Base-by-base conservation (phyloP, 2,113 vertebrate genomes). In the Colius striatus region DNA sequence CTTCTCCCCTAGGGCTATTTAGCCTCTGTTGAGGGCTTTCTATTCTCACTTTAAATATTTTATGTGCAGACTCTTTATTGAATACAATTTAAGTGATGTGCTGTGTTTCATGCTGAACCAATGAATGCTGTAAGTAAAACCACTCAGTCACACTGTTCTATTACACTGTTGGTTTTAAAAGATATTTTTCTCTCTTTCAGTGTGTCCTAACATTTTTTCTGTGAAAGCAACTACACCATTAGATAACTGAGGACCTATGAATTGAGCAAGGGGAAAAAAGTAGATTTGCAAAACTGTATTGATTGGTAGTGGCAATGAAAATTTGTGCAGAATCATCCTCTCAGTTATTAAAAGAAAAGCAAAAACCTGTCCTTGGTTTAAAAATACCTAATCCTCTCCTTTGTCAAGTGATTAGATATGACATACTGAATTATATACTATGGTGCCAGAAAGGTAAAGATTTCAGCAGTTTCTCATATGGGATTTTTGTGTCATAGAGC, bases 21-120 rank as follows among this genome's bases (percentile, higher is more conserved):
- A 87, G 77, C 48, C 84, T 92, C 65, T 55, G 15, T 77, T 81
- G 45, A 92, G 66, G 57, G 48, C 19, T 81, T 87, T 91, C 54
- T 94, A 12, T 29, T 83, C 75, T 85, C 26, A 76, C 16, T 66
- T 83, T 91, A 92, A 96, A 94, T 96, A 94, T 91, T 96, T 95
- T 78, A 90, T 89, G 76, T 72, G 32, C 15, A 84, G 38, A 71
- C 17, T 61, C 70, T 74, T 91, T 92, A 97, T 75, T 89, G 61
- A 89, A 87, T 75, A 45, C 22, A 84, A 30, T 82, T 87, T 91
- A 77, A 90, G 27, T 84, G 51, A 92, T 84, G 32, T 82, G 34
- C 45, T 91, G 38, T 77, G 38, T 92, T 95, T 87, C 61, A 57
- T 57, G 45, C 34, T 87, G 30, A 90, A 94, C 45, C 73, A 77